Evolutionary conservation across 2,113 vertebrate genomes (phyloP), one percentile per base, ranked within the genome.

Genomic region (Vidua macroura): DNA sequence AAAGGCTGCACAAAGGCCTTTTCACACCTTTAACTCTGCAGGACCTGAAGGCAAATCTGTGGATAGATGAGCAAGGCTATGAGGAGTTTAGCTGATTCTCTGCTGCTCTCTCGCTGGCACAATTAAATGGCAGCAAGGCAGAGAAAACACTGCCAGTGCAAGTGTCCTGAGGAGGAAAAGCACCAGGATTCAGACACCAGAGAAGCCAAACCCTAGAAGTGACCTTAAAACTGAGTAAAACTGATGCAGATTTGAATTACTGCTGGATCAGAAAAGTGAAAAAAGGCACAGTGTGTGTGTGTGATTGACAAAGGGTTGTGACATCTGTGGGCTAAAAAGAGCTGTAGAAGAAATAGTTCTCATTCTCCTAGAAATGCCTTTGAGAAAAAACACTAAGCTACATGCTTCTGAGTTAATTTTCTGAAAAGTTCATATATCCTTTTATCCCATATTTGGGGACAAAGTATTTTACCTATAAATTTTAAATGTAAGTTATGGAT

Each of bases 1-100:
- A 78, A 90, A 91, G 77, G 73, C 76, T 88, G 85, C 73, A 97
- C 92, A 97, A 97, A 78, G 87, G 90, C 64, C 44, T 88, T 94
- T 88, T 70, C 82, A 93, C 90, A 93, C 73, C 73, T 93, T 81
- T 93, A 83, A 75, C 79, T 90, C 0, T 0, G 17, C 60, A 72
- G 66, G 69, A 86, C 76, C 80, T 35, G 83, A 33, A 94, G 88
- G 90, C 56, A 84, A 93, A 87, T 83, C 80, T 83, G 80, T 39
- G 80, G 55, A 39, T 15, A 76, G 81, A 90, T 39, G 92, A 90
- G 52, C 21, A 37, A 46, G 48, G 90, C 64, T 86, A 0, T 46
- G 49, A 74, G 41, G 67, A 68, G 68, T 75, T 64, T 53, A 37
- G 88, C 59, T 70, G 72, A 62, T 83, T 77, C 63, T 81, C 60